Evolutionary conservation across 53 echinoderm and acorn worm genomes (phyloP), one percentile per base, ranked within the genome.

Genomic region (Luidia sarsii): DNA sequence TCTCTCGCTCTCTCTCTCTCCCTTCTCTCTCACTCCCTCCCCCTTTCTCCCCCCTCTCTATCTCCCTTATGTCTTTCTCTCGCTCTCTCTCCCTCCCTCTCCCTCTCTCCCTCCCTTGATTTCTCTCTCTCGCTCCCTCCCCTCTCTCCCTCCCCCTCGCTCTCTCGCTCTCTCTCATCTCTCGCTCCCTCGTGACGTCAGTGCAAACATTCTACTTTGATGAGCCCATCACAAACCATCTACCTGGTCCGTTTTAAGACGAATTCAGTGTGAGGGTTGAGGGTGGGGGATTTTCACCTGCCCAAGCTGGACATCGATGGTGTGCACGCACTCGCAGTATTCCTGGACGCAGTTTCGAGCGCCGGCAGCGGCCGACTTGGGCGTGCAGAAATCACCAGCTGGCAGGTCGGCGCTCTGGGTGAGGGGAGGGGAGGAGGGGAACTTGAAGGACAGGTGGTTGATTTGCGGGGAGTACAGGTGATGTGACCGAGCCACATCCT

Each of bases 381-480:
- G 70, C 4, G 71, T 82, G 61, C 92, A 93, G 5, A 93, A 65
- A n/a, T 91, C 67, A 16, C 52, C 88, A 2, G 11, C 7, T 18
- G 70, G 53, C 24, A 93, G 27, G 24, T 96, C 93, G 19, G 31
- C 3, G 19, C 43, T 50, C 57, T 96, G 97, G n/a, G 87, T 91
- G 1, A 96, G 75, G 0, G 83, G 89, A 5, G 92, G 86, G 1
- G 81, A 43, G 18, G 93, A 80, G 3, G 85, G 51, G 45, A 88
- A 90, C 10, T 13, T 46, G 80, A 96, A 96, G 16, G 88, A 86
- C 23, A 96, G 67, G 67, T 96, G 90, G 39, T 93, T 93, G 23
- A 96, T 37, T 50, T 96, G 97, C 3, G 97, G 90, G 15, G 95
- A 90, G 60, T 92, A 92, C 8, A 92, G 90, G 56, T 92, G 95